Percentiles rank a stretch among this genome's conserved stretches.
Conservation (phyloP, 30 jellyfish, hydroid and myxozoan genomes). For the Cassiopea xamachana region DNA sequence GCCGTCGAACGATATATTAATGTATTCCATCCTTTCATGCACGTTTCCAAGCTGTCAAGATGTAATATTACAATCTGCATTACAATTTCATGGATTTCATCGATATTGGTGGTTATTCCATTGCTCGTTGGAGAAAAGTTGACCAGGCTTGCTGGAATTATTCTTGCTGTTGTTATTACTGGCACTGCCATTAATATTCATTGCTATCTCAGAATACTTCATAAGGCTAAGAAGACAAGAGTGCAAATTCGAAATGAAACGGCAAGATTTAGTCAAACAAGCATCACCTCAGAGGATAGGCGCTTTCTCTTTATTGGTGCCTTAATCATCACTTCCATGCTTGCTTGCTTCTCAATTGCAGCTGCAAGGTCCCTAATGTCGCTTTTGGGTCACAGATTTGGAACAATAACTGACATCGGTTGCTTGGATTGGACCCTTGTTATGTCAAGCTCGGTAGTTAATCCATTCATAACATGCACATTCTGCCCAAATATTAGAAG, state of each 20-base stretch:
- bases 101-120: not conserved
- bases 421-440: slow-evolving; percentile 17
- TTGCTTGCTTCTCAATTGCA: slow-evolving; percentile 1
- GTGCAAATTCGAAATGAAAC: not conserved
- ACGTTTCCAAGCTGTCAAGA: not conserved
- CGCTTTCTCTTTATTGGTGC: slow-evolving; percentile 8
- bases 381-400: not conserved
- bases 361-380: not conserved
- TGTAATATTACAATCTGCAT: not conserved
- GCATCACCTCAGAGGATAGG: not conserved
- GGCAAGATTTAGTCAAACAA: not conserved
- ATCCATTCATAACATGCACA: slow-evolving; percentile 17
- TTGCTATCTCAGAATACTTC: slow-evolving; percentile 1
- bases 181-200: not conserved
- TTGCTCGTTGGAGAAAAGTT: not conserved
- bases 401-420: not conserved
- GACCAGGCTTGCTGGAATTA: not conserved
- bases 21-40: slow-evolving; percentile 23
- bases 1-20: slow-evolving; percentile 30
- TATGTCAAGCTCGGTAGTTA: not conserved
- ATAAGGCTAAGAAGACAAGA: not conserved
- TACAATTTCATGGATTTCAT: not conserved
- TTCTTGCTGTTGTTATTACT: not conserved
- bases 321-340: slow-evolving; percentile 2
- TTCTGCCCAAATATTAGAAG: not conserved